Evolutionary conservation across 1,140 invertebrate species (phyloP), one percentile per base, ranked within the genome.

Genomic region (Lerema accius): DNA sequence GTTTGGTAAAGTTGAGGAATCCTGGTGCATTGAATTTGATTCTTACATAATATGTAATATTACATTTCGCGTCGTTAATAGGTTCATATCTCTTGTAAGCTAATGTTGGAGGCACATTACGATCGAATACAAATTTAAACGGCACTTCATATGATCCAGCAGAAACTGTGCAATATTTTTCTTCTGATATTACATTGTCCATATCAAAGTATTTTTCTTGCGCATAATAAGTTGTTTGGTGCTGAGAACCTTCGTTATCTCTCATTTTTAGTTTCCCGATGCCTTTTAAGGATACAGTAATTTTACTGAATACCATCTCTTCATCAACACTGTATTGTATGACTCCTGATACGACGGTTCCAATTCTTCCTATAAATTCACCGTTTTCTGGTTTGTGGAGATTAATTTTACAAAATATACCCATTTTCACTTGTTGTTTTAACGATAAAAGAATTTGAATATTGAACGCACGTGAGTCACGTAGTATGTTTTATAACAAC

Each of bases 361-460:
- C 50, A 15, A 35, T 2, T 19, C 13, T 14, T 15, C 40, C 40
- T 15, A 53, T 7, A 19, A 19, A 53, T n/a, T 6, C 32, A 10
- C 50, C 50, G 11, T 16, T 19, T 9, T 35, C 4, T 10, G 40
- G 40, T 42, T 16, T 42, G 14, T 42, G 14, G 13, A 42, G 13
- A 14, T 16, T 16, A 7, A 42, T 61, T 61, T 61, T 35, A 61
- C 58, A 61, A 50, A 28, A 19, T 13, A 50, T 50, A 10, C 58
- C 58, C 58, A 61, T 61, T 4, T 48, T 45, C 4, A 13, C 11
- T 3, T 23, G 5, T 23, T 23, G 2, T 23, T 2, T 23, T 3
- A 23, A 23, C 19, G 2, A 23, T 23, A 23, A n/a, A n/a, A n/a
- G n/a, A 23, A 2, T 23, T 23, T 23, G 19, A 23, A 23, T 23